Percentiles rank a stretch among this genome's conserved stretches.
These are phyloP conservation scores for Manduca sexta DNA, from an alignment of 1,140 invertebrate species.

Conservation along the genomic window DNA sequence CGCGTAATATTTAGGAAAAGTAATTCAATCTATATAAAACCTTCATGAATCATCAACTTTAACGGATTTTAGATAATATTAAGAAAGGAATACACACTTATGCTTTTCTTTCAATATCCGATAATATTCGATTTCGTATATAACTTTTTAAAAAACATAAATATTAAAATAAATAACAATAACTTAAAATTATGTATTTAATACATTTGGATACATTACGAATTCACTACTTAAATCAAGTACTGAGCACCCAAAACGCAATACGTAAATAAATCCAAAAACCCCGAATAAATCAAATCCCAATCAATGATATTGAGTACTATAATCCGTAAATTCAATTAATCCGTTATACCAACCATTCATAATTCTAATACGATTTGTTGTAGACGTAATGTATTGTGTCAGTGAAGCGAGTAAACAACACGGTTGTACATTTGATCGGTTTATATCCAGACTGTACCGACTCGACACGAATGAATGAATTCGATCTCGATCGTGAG, in stretches of 20 bases:
- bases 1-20: background rate
- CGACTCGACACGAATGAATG: constrained; percentile 41
- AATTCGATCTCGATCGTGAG: constrained; percentile 50
- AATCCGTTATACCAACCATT: constrained; percentile 24
- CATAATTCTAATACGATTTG: constrained; percentile 35
- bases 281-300: too few relatives aligned
- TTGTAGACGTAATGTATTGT: constrained; percentile 33
- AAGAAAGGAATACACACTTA: background rate
- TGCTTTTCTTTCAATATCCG: background rate
- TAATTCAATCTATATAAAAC: too few relatives aligned
- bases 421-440: constrained; percentile 39
- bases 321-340: constrained; percentile 22
- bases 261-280: too few relatives aligned
- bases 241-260: too few relatives aligned
- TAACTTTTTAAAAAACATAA: too few relatives aligned
- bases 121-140: too few relatives aligned
- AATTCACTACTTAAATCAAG: too few relatives aligned
- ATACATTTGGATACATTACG: too few relatives aligned
- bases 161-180: too few relatives aligned
- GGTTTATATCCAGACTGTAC: constrained; percentile 25
- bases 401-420: constrained; percentile 32
- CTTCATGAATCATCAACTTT: background rate
- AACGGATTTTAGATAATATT: background rate
- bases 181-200: too few relatives aligned
- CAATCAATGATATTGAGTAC: too few relatives aligned